Evolutionary conservation across 2,888 invertebrate genomes (phyloP), one percentile per base, ranked within the genome.

Genomic region (Philopedon plagiatum): DNA sequence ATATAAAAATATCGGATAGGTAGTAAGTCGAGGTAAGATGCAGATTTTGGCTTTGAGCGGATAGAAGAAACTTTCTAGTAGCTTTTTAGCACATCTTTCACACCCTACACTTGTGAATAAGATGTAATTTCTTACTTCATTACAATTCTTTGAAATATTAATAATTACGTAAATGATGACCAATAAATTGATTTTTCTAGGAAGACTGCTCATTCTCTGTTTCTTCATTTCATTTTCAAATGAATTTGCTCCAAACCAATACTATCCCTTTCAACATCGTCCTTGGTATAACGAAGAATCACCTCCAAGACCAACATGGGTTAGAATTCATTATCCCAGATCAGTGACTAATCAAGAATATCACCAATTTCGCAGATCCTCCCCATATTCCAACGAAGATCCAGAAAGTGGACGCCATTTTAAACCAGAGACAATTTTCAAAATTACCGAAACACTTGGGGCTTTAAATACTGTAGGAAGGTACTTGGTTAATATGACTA

Each of bases 381-480:
- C 58, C 9, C 57, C 51, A 49, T 73, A 73, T 57, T 71, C 70
- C 8, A 73, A 74, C 34, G 76, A 77, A 15, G 76, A 80, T 60
- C 39, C 70, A 5, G 83, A 82, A 62, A 78, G 81, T 39, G 80
- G 80, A n/a, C 78, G 86, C 29, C 84, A 85, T 78, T 84, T 85
- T 69, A 79, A 81, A 56, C 84, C 85, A 23, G 85, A 85, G 69
- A 85, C 88, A 0, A 80, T 90, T 66, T 81, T 85, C 61, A 87
- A 86, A 60, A 88, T 90, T 73, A 88, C 89, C 0, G 91, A 91
- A 82, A 91, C 90, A 0, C 82, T 90, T 3, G 74, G 95, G 32
- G 95, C 95, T 2, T 88, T 96, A 13, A 95, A 95, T 77, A 94
- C 95, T 1, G 93, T 96, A 0, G 95, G 95, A 0, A 91, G 92